Evolutionary conservation across 1,140 invertebrate genomes (phyloP).

Genomic region (Grapholita molesta): DNA sequence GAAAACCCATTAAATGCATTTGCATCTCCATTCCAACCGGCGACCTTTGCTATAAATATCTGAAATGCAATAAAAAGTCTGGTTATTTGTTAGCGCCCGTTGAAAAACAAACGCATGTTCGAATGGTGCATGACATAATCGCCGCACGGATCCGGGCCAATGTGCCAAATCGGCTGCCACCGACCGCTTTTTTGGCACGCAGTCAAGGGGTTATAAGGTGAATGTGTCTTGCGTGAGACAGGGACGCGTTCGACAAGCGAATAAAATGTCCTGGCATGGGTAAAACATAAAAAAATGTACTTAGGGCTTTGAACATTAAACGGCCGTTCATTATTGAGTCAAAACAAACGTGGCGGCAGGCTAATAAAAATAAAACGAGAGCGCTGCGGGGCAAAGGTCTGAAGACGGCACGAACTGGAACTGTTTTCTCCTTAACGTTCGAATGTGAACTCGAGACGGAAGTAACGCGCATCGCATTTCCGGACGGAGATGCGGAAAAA

Average conservation of each 20-base stretch:
- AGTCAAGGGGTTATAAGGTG: conserved; percentile 68
- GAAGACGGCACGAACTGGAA: too few relatives aligned
- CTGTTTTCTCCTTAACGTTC: too few relatives aligned
- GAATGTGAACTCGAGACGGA: too few relatives aligned
- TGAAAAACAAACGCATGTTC: conserved; percentile 49
- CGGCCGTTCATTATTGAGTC: background rate
- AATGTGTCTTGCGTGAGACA: conserved; percentile 33
- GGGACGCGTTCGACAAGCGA: background rate
- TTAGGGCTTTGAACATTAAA: too few relatives aligned
- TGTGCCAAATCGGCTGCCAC: conserved; percentile 59
- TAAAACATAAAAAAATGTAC: background rate
- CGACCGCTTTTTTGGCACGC: conserved; percentile 63
- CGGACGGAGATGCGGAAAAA: too few relatives aligned
- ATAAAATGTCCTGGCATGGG: background rate
- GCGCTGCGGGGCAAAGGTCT: too few relatives aligned
- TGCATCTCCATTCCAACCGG: background rate
- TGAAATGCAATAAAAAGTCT: conserved; percentile 41
- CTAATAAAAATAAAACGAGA: too few relatives aligned
- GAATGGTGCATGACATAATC: conserved; percentile 72
- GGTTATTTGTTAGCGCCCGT: conserved; percentile 41
- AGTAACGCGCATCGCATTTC: too few relatives aligned
- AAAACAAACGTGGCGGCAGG: too few relatives aligned
- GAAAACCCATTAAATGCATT: background rate
- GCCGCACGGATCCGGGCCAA: conserved; percentile 61
- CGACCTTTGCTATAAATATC: conserved; percentile 14